A percentile compares a stretch with the other conserved stretches of the same genome.
phyloP scores from a whole-genome alignment of 2,113 vertebrate genomes.

The Hepsetus odoe region DNA sequence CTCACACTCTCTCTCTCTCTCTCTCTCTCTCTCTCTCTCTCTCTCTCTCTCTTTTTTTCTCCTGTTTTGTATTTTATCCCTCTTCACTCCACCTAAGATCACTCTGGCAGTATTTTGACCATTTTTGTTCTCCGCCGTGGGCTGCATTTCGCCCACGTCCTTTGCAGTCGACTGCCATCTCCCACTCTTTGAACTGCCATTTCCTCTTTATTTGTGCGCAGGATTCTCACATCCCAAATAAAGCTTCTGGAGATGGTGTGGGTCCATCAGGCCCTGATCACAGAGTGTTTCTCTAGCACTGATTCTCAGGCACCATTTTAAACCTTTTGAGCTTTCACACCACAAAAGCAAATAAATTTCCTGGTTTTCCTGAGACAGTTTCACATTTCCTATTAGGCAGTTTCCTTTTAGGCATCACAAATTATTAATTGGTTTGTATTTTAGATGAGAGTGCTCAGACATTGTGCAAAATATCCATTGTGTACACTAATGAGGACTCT shows the following conservation, averaged over 20 bases:
- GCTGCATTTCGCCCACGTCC: slow-evolving; percentile 33
- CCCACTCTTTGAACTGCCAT: slow-evolving; percentile 42
- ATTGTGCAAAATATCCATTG: too few relatives aligned
- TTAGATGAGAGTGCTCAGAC: too few relatives aligned
- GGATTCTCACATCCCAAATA: slow-evolving; percentile 8
- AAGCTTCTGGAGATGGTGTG: slow-evolving; percentile 18
- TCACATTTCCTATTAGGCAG: too few relatives aligned
- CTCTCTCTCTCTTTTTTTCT: not conserved
- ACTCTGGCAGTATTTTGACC: not conserved
- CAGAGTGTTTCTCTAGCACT: slow-evolving; percentile 9
- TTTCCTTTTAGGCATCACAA: too few relatives aligned
- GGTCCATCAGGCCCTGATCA: slow-evolving; percentile 42
- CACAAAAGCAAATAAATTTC: too few relatives aligned
- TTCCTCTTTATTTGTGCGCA: slow-evolving; percentile 31
- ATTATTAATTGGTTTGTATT: too few relatives aligned
- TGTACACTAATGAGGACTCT: too few relatives aligned
- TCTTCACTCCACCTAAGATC: not conserved
- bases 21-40: too few relatives aligned
- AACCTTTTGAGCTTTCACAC: too few relatives aligned
- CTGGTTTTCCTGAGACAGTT: too few relatives aligned
- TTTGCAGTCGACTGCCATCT: not conserved
- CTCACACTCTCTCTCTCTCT: too few relatives aligned
- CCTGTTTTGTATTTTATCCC: not conserved
- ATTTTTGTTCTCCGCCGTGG: slow-evolving; percentile 19
- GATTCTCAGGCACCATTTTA: not conserved